Evolutionary conservation across 1,140 invertebrate genomes (phyloP).

Genomic region (Eurosta solidaginis): DNA sequence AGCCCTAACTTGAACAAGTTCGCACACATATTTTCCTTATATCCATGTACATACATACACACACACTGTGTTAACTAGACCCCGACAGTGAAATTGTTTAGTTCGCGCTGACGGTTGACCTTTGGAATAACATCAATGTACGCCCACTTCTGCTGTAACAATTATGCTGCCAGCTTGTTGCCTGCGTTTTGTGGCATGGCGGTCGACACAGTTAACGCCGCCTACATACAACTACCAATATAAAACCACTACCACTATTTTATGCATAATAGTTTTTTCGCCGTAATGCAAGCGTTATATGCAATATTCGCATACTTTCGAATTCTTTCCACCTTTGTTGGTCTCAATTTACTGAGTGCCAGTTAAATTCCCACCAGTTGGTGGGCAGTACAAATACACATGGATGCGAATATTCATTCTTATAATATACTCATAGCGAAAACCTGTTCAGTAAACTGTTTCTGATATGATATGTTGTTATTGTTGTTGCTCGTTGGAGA

Average conservation of each 20-base stretch:
- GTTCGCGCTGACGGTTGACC: conserved; percentile 1
- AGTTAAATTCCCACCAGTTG: conserved; percentile 2
- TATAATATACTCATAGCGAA: neutral
- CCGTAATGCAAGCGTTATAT: neutral
- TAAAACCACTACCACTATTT: neutral
- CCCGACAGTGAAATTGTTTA: neutral
- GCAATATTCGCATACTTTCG: too few relatives aligned
- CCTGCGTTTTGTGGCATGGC: neutral
- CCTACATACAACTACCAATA: neutral
- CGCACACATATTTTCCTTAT: neutral
- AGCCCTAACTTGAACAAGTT: neutral
- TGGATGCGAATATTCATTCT: neutral
- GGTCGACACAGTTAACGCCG: neutral
- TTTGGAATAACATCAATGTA: conserved; percentile 2
- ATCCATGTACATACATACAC: neutral
- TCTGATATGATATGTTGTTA: conserved; percentile 7
- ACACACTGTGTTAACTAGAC: neutral
- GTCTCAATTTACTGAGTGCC: neutral
- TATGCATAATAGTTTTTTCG: neutral
- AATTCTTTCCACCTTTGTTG: neutral
- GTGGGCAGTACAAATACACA: neutral
- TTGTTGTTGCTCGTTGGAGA: neutral
- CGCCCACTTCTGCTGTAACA: neutral
- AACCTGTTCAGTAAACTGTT: neutral
- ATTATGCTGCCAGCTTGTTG: conserved; percentile 15